Evolutionary conservation across 1,140 invertebrate genomes (phyloP).

Genomic region (Eurosta solidaginis): DNA sequence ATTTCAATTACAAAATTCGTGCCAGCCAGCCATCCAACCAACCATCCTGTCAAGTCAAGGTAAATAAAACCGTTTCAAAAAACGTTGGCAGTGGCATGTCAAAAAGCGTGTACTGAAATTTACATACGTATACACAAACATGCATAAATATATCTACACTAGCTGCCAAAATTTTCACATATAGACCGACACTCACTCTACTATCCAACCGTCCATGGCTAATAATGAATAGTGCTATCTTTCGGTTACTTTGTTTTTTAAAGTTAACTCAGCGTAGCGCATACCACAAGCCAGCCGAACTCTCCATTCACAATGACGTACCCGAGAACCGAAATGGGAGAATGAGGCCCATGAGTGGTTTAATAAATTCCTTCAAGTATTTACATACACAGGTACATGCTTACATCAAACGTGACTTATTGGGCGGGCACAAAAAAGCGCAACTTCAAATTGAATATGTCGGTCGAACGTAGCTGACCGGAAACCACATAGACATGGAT

Average conservation of each 20-base stretch:
- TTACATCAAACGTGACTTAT: background rate
- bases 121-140: background rate
- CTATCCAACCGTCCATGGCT: background rate
- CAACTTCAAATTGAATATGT: constrained; percentile 17
- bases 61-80: no score
- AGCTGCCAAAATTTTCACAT: no score
- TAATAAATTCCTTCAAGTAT: background rate
- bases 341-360: background rate
- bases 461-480: background rate
- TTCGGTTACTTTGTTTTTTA: background rate
- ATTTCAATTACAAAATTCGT: no score
- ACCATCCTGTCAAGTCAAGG: no score
- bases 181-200: background rate
- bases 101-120: no score
- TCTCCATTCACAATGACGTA: background rate
- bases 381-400: background rate
- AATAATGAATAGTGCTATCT: constrained; percentile 12
- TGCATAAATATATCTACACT: background rate
- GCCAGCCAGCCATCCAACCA: no score
- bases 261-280: background rate
- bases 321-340: background rate
- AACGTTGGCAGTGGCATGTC: no score
- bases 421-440: background rate
- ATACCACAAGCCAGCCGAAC: background rate
- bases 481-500: background rate